These are phyloP conservation scores for Rhinopithecus roxellana DNA, from an alignment of 2,113 vertebrate species.

Conservation along the genomic window DNA sequence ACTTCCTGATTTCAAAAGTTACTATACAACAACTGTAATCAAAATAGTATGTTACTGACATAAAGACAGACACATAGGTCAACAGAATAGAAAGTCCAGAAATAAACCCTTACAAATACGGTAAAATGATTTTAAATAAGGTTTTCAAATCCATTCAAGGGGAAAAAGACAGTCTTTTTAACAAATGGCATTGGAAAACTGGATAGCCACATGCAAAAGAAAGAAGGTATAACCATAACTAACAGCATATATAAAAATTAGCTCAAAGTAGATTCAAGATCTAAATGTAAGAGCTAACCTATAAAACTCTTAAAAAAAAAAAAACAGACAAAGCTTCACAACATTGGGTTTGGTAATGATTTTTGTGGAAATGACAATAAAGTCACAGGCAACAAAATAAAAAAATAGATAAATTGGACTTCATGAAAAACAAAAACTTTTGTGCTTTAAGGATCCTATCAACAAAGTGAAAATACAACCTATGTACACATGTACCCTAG, in stretches of 20 bases:
- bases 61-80: background rate
- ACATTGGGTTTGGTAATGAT: background rate
- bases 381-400: background rate
- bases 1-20: background rate
- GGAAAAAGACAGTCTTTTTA: background rate
- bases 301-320: background rate
- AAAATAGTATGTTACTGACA: background rate
- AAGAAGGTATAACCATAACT: background rate
- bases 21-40: background rate
- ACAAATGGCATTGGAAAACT: background rate
- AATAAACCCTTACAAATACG: background rate
- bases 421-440: background rate
- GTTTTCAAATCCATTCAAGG: no score
- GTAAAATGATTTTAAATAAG: background rate
- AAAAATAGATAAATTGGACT: background rate
- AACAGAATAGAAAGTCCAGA: background rate
- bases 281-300: background rate
- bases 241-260: background rate
- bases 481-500: no score
- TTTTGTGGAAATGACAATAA: background rate
- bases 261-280: background rate
- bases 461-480: background rate
- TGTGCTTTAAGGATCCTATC: background rate
- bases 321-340: background rate
- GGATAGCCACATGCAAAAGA: background rate